Conservation (phyloP, 2,113 vertebrate genomes). For the Mus pahari region DNA sequence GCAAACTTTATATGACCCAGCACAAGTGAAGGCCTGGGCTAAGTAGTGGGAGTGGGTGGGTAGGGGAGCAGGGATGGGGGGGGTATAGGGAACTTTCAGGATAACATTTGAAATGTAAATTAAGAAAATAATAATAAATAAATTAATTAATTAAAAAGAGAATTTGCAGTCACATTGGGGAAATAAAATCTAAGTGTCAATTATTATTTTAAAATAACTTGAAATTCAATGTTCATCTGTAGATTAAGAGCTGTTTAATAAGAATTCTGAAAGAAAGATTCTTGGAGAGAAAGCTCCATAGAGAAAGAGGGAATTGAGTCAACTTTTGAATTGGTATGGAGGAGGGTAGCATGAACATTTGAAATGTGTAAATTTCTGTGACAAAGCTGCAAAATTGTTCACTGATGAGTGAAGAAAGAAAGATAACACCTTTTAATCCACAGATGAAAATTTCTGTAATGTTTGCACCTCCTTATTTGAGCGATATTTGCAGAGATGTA, state of each 20-base stretch:
- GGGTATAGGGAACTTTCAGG: no score
- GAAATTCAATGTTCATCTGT: not conserved
- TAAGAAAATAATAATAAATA: no score
- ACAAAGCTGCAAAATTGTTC: not conserved
- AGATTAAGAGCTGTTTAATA: not conserved
- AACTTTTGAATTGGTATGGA: slow-evolving; percentile 34
- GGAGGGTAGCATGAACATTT: not conserved
- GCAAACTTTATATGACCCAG: no score
- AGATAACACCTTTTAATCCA: not conserved
- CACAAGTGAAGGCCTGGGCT: no score
- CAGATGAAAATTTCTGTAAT: slow-evolving; percentile 47
- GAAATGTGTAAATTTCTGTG: slow-evolving; percentile 26
- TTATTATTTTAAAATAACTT: slow-evolving; percentile 29
- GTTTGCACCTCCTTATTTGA: not conserved
- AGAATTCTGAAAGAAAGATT: slow-evolving; percentile 8
- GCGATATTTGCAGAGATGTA: slow-evolving; percentile 34
- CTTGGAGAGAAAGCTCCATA: slow-evolving; percentile 41
- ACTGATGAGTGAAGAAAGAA: slow-evolving; percentile 44
- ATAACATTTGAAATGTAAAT: no score
- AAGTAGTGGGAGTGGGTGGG: no score
- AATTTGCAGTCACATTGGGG: slow-evolving; percentile 23
- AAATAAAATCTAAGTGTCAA: slow-evolving; percentile 44
- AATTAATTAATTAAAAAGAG: no score
- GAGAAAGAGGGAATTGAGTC: not conserved
- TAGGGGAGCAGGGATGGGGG: no score